These are phyloP conservation scores for Apodemus speciosus DNA, from an alignment of 2,113 vertebrate genomes.

Conservation along the genomic window DNA sequence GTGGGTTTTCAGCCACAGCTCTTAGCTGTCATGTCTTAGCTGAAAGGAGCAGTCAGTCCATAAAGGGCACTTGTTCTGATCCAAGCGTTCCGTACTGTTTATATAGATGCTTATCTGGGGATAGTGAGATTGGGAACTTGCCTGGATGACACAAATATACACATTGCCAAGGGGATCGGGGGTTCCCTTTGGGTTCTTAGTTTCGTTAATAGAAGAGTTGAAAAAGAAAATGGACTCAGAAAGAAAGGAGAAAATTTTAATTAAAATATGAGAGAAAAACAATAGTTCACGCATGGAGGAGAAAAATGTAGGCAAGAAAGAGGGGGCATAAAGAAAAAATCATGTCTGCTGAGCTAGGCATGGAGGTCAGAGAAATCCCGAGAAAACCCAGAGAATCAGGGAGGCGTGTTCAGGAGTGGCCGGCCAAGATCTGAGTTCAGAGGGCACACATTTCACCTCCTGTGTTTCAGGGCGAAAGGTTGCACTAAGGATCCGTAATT, in stretches of 20 bases:
- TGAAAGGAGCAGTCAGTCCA: slow-evolving; percentile 75
- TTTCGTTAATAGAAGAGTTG: background rate
- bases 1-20: slow-evolving; percentile 80
- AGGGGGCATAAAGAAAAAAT: background rate
- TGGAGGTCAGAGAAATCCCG: background rate
- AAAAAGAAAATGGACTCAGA: background rate
- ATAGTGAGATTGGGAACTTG: background rate
- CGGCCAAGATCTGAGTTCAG: background rate
- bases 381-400: background rate
- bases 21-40: slow-evolving; percentile 85
- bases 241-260: background rate
- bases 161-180: background rate
- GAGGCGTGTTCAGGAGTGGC: background rate
- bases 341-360: background rate
- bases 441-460: background rate
- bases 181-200: background rate
- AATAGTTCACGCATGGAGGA: background rate
- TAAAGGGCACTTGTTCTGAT: slow-evolving; percentile 52
- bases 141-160: background rate
- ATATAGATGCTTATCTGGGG: background rate
- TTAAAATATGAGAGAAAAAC: background rate
- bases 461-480: background rate
- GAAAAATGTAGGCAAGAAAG: background rate
- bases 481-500: background rate
- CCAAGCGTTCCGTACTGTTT: background rate